Conservation (phyloP, 92 coral and sea anemone genomes). For the Diadumene lineata region DNA sequence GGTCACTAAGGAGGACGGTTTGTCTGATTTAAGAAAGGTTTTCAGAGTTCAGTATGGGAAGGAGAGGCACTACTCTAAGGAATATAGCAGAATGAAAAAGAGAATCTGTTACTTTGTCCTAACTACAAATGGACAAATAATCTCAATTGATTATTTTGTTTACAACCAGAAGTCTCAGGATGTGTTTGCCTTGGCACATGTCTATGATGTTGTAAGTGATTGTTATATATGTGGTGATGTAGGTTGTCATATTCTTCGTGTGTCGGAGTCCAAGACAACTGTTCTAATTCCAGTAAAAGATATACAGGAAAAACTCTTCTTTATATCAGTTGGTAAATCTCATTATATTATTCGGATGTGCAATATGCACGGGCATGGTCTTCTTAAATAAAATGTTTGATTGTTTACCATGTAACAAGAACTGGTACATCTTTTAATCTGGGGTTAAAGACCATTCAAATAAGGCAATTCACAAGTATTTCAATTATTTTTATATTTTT, state of each 20-base stretch:
- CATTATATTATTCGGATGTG: slow-evolving; percentile 37
- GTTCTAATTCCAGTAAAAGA: slow-evolving; percentile 29
- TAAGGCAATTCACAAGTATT: no score
- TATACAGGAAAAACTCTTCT: slow-evolving; percentile 42
- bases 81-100: slow-evolving; percentile 43
- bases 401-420: no score
- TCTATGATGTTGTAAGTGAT: slow-evolving; percentile 29
- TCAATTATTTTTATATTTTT: no score
- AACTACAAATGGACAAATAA: slow-evolving; percentile 22
- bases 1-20: slow-evolving; percentile 15
- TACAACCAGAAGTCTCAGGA: slow-evolving; percentile 12
- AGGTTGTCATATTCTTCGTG: slow-evolving; percentile 36
- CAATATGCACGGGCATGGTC: no score
- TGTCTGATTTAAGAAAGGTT: slow-evolving; percentile 24
- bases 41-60: slow-evolving; percentile 41
- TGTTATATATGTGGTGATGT: slow-evolving; percentile 34
- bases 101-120: slow-evolving; percentile 36
- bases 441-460: no score
- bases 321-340: slow-evolving; percentile 7
- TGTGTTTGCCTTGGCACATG: slow-evolving; percentile 32
- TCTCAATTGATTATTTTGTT: slow-evolving; percentile 36
- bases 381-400: no score
- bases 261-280: neutral
- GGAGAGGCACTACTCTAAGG: slow-evolving; percentile 31
- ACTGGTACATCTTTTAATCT: no score